Evolutionary conservation across 2,888 invertebrate genomes (phyloP), one percentile per base, ranked within the genome.

Genomic region (Venusia cambrica): DNA sequence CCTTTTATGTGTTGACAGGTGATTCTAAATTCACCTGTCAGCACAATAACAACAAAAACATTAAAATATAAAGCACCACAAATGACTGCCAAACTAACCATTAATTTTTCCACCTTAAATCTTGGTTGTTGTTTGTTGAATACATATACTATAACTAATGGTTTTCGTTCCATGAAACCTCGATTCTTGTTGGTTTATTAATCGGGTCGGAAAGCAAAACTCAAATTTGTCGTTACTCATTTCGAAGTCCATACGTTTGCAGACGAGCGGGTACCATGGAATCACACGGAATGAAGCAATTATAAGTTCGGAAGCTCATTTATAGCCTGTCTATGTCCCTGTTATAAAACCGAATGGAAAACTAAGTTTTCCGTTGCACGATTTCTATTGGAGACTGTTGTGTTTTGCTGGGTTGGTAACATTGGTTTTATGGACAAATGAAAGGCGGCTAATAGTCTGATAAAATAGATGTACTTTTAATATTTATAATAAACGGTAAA

Each of bases 271-370:
- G 68, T 63, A 64, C 62, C 41, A 64, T 70, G n/a, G n/a, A n/a
- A n/a, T n/a, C n/a, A 70, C 72, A 71, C 73, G 73, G 75, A 84
- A 85, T 83, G 75, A 81, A 83, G 83, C 84, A 84, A 84, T 85
- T 85, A 84, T 80, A 85, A 84, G 81, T 85, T 84, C 64, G 69
- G 72, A 71, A 73, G 67, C 72, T 78, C 80, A 78, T 83, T 83
- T 83, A 85, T 85, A 75, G 75, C 78, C 67, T 76, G 79, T 78
- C 81, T 81, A 81, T 84, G 78, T 66, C 69, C 57, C 65, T 63
- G 73, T 76, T 73, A 74, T 79, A 81, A 78, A 79, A 81, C 71
- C 60, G 65, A 73, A 79, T 66, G 64, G 73, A 64, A 72, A 76
- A 74, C 73, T 75, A 70, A 74, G 73, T 77, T 76, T 60, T 2